Evolutionary conservation across 2,797 vertebrate species (phyloP).

Genomic region (Scolopax rusticola): DNA sequence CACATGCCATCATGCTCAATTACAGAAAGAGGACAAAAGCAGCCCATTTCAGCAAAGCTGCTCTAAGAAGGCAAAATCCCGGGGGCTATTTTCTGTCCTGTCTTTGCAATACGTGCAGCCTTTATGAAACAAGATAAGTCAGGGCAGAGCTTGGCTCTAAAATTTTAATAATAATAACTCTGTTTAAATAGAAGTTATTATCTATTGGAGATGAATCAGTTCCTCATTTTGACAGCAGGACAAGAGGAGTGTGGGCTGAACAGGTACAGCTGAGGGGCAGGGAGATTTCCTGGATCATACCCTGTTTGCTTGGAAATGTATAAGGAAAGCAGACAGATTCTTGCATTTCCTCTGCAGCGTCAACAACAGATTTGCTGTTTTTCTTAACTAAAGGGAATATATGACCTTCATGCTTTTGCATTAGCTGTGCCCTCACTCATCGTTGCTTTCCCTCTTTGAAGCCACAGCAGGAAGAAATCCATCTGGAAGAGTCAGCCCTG

Average conservation of each 20-base stretch:
- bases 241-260: not conserved
- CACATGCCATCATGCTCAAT: not conserved
- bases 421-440: constrained; percentile 9
- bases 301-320: not conserved
- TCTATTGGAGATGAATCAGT: not conserved
- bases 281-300: not conserved
- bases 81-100: constrained; percentile 20
- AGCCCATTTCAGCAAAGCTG: constrained; percentile 1
- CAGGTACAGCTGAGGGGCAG: not conserved
- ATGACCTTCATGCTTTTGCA: constrained; percentile 31
- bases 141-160: constrained; percentile 11
- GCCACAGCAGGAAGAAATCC: constrained; percentile 21
- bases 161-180: not conserved
- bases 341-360: constrained; percentile 29
- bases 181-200: not conserved
- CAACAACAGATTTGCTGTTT: not conserved
- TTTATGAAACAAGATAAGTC: not conserved
- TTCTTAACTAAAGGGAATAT: constrained; percentile 28
- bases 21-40: constrained; percentile 39
- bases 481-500: not conserved
- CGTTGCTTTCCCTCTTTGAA: constrained; percentile 1
- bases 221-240: not conserved
- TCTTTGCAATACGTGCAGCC: not conserved
- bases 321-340: not conserved
- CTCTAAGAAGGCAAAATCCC: not conserved